A percentile compares a stretch with the other conserved stretches of the same genome.
phyloP scores from a whole-genome alignment of 2,113 vertebrate species.

The Heterochromis multidens region DNA sequence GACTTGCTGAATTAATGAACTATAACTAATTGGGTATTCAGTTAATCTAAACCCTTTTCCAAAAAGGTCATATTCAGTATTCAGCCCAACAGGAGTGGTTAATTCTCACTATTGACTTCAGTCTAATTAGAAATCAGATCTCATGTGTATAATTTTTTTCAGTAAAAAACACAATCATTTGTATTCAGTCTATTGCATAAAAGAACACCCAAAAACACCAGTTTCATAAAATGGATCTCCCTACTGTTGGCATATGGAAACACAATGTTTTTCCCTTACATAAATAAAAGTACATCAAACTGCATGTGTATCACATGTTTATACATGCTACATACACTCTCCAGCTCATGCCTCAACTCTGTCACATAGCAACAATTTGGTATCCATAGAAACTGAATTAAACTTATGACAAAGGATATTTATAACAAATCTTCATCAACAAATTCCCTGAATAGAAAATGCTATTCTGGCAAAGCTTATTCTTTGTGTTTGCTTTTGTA shows the following conservation, averaged over 20 bases:
- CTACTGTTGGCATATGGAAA: background rate
- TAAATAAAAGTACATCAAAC: background rate
- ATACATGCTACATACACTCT: background rate
- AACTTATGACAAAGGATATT: constrained; percentile 64
- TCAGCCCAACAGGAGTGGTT: background rate
- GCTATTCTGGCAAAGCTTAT: background rate
- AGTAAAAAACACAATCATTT: background rate
- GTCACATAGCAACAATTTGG: constrained; percentile 70
- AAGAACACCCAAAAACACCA: background rate
- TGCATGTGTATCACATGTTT: background rate
- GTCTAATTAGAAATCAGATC: constrained; percentile 3
- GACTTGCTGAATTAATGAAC: constrained; percentile 18
- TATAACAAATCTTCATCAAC: constrained; percentile 18
- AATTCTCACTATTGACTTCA: background rate
- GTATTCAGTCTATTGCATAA: background rate
- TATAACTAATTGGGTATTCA: constrained; percentile 27
- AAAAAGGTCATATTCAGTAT: constrained; percentile 1
- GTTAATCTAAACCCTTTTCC: constrained; percentile 14
- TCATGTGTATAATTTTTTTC: background rate
- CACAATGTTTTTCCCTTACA: background rate
- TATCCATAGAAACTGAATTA: constrained; percentile 69
- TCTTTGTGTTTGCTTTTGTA: background rate
- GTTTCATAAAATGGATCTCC: background rate
- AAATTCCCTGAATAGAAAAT: constrained; percentile 21
- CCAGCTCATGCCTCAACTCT: constrained; percentile 23